phyloP scores from a whole-genome alignment of 2,113 vertebrate species.

The Chlamydotis undulata region DNA sequence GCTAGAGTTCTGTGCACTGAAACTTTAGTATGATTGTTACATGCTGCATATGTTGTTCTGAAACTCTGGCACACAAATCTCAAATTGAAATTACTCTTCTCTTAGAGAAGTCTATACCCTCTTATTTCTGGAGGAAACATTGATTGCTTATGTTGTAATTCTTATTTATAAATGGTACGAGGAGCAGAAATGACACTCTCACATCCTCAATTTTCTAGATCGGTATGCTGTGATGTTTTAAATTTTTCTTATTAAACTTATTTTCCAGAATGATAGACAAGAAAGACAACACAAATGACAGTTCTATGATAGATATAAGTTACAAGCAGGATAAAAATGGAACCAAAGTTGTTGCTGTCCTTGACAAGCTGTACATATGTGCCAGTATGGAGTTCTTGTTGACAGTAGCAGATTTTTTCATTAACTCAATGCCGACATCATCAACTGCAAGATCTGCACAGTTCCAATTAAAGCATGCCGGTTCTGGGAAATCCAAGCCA shows the following conservation, averaged over 20 bases:
- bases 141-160: not conserved
- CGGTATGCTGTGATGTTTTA: not conserved
- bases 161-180: not conserved
- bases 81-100: not conserved
- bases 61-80: not conserved
- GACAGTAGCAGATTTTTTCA: slow-evolving; percentile 92
- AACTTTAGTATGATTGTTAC: not conserved
- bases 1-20: not conserved
- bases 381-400: slow-evolving; percentile 95
- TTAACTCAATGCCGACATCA: slow-evolving; percentile 80
- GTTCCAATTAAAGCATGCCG: slow-evolving; percentile 74
- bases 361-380: slow-evolving; percentile 92
- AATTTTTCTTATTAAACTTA: not conserved
- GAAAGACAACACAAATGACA: slow-evolving; percentile 74
- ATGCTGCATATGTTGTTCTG: fast-evolving
- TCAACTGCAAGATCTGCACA: slow-evolving; percentile 71
- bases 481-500: slow-evolving; percentile 53
- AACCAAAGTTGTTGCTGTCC: slow-evolving; percentile 78
- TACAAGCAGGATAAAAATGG: slow-evolving; percentile 78
- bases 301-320: slow-evolving; percentile 86
- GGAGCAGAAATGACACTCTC: not conserved
- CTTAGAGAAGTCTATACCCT: not conserved
- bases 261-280: slow-evolving; percentile 89
- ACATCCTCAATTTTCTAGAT: not conserved
- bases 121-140: not conserved